These are phyloP conservation scores for Acipenser ruthenus DNA, from an alignment of 2,797 vertebrate genomes.

Conservation along the genomic window DNA sequence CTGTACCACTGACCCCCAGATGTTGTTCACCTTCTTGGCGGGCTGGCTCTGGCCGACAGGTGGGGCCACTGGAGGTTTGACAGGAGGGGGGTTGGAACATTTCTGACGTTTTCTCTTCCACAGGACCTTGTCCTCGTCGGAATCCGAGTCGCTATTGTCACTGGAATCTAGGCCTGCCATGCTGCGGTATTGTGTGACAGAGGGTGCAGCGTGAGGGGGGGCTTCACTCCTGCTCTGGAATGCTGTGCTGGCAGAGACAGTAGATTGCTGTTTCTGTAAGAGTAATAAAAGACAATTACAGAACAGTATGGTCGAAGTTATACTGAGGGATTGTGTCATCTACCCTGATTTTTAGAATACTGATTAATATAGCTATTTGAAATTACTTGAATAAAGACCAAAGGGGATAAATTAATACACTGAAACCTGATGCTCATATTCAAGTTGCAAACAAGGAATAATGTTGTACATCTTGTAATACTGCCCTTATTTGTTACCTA, in stretches of 20 bases:
- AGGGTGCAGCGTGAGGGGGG: constrained; percentile 9
- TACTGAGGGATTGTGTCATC: not conserved
- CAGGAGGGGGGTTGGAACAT: constrained; percentile 48
- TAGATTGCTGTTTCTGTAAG: constrained; percentile 39
- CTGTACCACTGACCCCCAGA: constrained; percentile 88
- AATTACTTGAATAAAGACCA: too few species aligned
- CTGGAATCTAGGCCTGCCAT: constrained; percentile 60
- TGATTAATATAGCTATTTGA: not conserved
- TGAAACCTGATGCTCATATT: too few species aligned
- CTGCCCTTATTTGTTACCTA: too few species aligned
- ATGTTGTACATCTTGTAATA: too few species aligned
- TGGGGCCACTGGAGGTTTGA: constrained; percentile 27
- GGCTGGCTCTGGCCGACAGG: constrained; percentile 32
- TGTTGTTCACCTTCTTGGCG: constrained; percentile 81
- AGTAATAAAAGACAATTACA: constrained; percentile 16
- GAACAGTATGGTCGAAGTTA: too few species aligned
- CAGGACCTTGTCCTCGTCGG: constrained; percentile 68
- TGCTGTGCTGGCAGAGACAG: constrained; percentile 37
- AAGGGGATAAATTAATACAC: too few species aligned
- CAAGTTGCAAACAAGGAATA: too few species aligned
- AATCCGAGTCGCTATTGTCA: constrained; percentile 76
- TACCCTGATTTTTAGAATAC: not conserved
- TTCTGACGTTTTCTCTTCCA: constrained; percentile 86
- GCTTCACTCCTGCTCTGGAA: constrained; percentile 50
- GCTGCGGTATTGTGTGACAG: constrained; percentile 63